Percentiles rank a stretch among this genome's conserved stretches.
phyloP scores from a whole-genome alignment of 2,888 invertebrate species.

The Lepidocyrtoides sp. region DNA sequence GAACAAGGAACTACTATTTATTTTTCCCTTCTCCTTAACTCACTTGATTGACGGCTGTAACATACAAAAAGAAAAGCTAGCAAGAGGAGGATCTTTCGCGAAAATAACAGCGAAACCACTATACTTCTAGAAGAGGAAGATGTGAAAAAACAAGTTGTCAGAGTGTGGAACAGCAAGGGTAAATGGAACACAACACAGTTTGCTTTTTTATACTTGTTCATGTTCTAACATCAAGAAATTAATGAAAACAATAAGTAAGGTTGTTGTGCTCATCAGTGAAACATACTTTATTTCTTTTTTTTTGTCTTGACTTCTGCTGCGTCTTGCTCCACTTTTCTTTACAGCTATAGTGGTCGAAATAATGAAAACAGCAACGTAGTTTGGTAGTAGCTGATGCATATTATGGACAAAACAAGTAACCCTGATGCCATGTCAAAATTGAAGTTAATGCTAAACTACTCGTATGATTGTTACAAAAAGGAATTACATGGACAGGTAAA shows the following conservation, averaged over 20 bases:
- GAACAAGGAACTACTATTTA: background rate
- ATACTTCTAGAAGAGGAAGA: background rate
- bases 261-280: background rate
- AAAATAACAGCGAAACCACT: background rate
- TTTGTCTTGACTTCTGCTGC: background rate
- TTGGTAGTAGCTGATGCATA: background rate
- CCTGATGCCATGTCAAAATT: background rate
- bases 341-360: background rate
- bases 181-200: background rate
- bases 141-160: too few species aligned
- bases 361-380: too few species aligned
- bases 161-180: background rate
- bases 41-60: conserved; percentile 9
- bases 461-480: too few species aligned
- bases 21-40: background rate
- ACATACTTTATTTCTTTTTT: background rate
- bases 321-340: conserved; percentile 2
- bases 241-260: conserved; percentile 44
- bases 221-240: background rate
- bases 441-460: too few species aligned
- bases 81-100: background rate
- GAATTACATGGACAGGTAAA: too few species aligned
- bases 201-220: background rate
- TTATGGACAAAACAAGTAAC: background rate
- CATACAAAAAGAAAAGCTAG: background rate